Evolutionary conservation across 2,113 vertebrate species (phyloP).

Genomic region (Aegithalos caudatus): DNA sequence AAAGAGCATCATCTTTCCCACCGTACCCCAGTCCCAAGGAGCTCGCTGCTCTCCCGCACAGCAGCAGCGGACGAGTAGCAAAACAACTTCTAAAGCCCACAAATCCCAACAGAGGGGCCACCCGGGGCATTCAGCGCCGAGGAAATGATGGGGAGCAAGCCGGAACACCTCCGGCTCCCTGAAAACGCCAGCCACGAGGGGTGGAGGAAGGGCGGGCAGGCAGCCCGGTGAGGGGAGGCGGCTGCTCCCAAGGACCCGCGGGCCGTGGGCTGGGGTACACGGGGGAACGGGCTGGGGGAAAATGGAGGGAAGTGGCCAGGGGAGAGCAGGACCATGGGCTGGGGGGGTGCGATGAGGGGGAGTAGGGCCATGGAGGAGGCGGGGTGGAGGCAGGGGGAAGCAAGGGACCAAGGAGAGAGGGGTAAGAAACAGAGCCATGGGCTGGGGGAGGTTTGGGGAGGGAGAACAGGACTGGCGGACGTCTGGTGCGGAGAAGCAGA

Average conservation of each 20-base stretch:
- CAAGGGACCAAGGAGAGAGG: too few relatives aligned
- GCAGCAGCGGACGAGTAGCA: background rate
- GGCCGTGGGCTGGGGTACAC: background rate
- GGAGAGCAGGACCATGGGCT: background rate
- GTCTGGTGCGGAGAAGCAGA: too few relatives aligned
- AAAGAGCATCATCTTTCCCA: background rate
- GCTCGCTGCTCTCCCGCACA: background rate
- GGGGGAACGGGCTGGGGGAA: too few relatives aligned
- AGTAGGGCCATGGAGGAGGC: background rate
- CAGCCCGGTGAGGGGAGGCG: background rate
- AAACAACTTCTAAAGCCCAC: background rate
- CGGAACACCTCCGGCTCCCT: background rate
- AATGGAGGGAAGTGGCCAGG: background rate
- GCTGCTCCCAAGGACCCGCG: background rate
- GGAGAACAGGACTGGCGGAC: too few relatives aligned
- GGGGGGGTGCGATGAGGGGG: too few relatives aligned
- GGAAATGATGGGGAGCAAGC: background rate
- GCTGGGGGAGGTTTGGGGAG: too few relatives aligned
- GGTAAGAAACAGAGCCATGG: background rate
- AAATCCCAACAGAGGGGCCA: background rate
- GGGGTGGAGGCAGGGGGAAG: too few relatives aligned
- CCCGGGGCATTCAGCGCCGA: fast-evolving
- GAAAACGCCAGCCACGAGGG: background rate
- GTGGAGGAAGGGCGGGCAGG: background rate
- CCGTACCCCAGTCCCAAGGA: fast-evolving